phyloP scores from a whole-genome alignment of 2,888 invertebrate species.

The Shargacucullia verbasci region DNA sequence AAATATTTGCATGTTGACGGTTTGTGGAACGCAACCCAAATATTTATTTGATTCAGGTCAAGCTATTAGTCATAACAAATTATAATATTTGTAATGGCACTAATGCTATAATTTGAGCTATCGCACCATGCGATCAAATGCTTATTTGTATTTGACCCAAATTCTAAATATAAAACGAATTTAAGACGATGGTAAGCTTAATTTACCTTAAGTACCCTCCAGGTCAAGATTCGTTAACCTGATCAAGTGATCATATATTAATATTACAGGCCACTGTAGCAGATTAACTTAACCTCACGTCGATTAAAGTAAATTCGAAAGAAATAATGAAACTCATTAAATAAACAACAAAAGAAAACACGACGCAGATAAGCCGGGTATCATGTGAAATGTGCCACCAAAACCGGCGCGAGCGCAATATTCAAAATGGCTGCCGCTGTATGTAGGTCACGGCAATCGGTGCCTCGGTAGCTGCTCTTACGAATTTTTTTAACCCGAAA shows the following conservation, averaged over 20 bases:
- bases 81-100: conserved; percentile 46
- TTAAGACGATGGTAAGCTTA: conserved; percentile 20
- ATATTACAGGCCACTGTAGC: conserved; percentile 10
- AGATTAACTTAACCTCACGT: conserved; percentile 25
- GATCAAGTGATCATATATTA: conserved; percentile 26
- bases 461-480: conserved; percentile 62
- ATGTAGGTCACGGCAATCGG: conserved; percentile 79
- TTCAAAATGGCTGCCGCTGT: conserved; percentile 74
- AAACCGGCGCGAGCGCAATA: conserved; percentile 74
- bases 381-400: conserved; percentile 76
- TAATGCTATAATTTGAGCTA: conserved; percentile 42
- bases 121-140: conserved; percentile 31
- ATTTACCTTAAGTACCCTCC: conserved; percentile 21
- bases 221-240: conserved; percentile 3
- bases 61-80: conserved; percentile 44
- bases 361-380: conserved; percentile 58
- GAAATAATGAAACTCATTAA: conserved; percentile 43
- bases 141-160: conserved; percentile 34
- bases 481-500: conserved; percentile 55
- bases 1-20: conserved; percentile 24
- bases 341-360: conserved; percentile 56
- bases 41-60: conserved; percentile 46
- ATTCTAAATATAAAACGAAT: conserved; percentile 30
- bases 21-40: conserved; percentile 44
- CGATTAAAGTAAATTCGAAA: conserved; percentile 34